Evolutionary conservation across 2,113 vertebrate species (phyloP).

Genomic region (Xiphophorus maculatus): DNA sequence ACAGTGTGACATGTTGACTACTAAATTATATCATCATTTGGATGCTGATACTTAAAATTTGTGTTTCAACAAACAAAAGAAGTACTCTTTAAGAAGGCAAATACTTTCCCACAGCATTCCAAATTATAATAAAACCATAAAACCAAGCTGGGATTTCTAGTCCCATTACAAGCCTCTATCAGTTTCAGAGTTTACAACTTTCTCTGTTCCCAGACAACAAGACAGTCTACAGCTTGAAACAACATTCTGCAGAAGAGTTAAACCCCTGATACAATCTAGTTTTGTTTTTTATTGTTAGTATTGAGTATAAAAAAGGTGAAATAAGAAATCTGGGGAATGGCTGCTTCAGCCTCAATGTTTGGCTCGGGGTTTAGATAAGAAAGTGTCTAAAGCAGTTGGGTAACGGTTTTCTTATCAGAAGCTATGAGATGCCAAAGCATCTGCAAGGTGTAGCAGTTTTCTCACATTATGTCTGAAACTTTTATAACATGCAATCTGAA

Average conservation of each 20-base stretch:
- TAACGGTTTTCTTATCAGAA: neutral
- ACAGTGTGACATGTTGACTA: too few relatives aligned
- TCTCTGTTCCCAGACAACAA: neutral
- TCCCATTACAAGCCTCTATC: neutral
- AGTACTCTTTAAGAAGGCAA: neutral
- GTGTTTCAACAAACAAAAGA: neutral
- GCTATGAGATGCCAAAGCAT: neutral
- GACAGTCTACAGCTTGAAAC: neutral
- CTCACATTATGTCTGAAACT: neutral
- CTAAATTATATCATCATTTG: too few relatives aligned
- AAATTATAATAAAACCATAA: neutral
- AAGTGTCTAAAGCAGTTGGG: neutral
- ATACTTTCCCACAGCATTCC: neutral
- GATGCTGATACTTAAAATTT: too few relatives aligned
- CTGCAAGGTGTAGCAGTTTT: neutral
- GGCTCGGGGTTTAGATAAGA: neutral
- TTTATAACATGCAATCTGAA: neutral
- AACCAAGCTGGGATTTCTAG: neutral
- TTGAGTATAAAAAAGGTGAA: neutral
- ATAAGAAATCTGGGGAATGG: neutral
- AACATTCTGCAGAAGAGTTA: neutral
- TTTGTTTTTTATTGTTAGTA: neutral
- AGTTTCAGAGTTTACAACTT: neutral
- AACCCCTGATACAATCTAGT: neutral
- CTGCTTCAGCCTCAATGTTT: neutral